phyloP scores from a whole-genome alignment of 1,140 invertebrate genomes.

The Caerostris darwini region DNA sequence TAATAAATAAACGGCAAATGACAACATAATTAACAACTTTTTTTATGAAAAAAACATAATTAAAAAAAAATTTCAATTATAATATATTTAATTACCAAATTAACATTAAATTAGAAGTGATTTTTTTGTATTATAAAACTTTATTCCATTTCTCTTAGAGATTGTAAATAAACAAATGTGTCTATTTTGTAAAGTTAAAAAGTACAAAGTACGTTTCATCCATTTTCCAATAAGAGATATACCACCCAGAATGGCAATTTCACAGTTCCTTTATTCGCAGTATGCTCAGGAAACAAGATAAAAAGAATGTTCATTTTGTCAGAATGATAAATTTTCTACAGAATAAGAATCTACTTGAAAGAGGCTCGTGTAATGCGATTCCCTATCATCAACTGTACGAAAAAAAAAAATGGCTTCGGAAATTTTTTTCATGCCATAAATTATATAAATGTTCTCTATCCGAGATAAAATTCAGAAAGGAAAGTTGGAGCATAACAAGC shows the following conservation, averaged over 20 bases:
- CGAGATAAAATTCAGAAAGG: neutral
- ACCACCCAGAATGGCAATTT: neutral
- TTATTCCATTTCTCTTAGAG: no score
- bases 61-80: no score
- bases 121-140: no score
- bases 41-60: no score
- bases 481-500: neutral
- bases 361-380: neutral
- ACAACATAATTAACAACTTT: no score
- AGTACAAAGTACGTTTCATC: neutral
- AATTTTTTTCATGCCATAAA: slow-evolving; percentile 24
- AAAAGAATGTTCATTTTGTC: neutral
- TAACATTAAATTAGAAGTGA: no score
- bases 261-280: neutral
- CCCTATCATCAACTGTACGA: neutral
- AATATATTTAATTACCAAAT: no score
- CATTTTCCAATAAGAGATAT: neutral
- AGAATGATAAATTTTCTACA: neutral
- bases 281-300: neutral
- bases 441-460: slow-evolving; percentile 35
- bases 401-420: neutral
- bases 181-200: no score
- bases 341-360: neutral
- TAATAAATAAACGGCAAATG: no score
- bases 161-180: no score